Percentiles rank a stretch among this genome's conserved stretches.
These are phyloP conservation scores for Crypturellus tataupa DNA, from an alignment of 2,797 vertebrate genomes.

Conservation along the genomic window DNA sequence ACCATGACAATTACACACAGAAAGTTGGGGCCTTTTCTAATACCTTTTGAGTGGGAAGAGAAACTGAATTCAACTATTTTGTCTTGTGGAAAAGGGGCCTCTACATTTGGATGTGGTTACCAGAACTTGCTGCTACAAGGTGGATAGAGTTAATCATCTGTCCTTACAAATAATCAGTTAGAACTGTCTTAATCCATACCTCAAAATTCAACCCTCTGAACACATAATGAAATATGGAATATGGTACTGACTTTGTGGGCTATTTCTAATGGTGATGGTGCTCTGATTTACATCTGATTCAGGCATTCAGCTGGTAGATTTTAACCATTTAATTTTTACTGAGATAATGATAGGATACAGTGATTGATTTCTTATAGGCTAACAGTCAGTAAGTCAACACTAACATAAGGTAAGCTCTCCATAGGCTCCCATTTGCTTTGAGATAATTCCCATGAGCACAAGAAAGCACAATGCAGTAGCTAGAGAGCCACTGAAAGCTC, in stretches of 20 bases:
- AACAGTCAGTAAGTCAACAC: accelerated
- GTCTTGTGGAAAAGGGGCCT: neutral
- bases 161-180: neutral
- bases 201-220: neutral
- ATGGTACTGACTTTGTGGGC: neutral
- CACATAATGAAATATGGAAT: neutral
- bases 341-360: neutral
- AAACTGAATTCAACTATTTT: neutral
- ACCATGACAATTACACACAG: neutral
- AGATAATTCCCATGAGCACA: neutral
- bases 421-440: neutral
- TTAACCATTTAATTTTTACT: neutral
- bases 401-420: neutral
- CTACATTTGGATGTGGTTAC: accelerated
- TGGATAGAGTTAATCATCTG: neutral
- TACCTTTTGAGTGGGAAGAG: neutral
- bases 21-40: neutral
- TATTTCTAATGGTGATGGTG: neutral
- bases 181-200: neutral
- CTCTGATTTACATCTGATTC: neutral
- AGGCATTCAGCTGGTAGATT: neutral
- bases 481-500: neutral
- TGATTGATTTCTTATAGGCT: neutral
- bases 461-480: neutral
- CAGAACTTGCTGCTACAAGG: neutral